A percentile compares a stretch with the other conserved stretches of the same genome.
phyloP scores from a whole-genome alignment of 53 echinoderm and acorn worm genomes.

The Mesocentrotus franciscanus region DNA sequence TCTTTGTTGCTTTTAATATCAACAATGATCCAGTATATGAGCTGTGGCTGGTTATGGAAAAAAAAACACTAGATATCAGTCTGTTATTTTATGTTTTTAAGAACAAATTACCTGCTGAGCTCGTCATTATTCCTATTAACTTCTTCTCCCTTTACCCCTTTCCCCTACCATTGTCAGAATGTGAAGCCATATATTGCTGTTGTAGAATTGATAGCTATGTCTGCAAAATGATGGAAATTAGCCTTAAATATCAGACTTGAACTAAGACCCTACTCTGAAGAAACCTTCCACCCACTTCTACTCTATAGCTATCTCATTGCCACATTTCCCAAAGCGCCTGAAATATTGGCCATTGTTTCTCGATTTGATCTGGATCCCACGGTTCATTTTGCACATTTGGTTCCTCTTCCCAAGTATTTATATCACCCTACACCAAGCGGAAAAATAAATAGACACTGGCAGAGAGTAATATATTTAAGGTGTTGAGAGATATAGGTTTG shows the following conservation, averaged over 20 bases:
- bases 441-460: constrained; percentile 50
- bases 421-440: constrained; percentile 7
- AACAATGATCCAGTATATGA: not conserved
- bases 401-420: constrained; percentile 37
- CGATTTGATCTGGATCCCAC: not conserved
- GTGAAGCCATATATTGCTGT: no score
- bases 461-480: constrained; percentile 19
- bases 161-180: not conserved
- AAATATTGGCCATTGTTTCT: not conserved
- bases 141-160: not conserved
- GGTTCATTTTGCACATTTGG: not conserved
- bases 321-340: not conserved
- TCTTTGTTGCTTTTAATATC: not conserved
- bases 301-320: no score
- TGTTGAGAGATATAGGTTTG: constrained; percentile 31
- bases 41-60: not conserved
- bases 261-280: not conserved
- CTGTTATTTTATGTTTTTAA: no score
- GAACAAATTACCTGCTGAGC: no score
- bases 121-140: no score
- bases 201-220: not conserved
- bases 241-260: not conserved
- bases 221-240: not conserved
- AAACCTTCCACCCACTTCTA: not conserved
- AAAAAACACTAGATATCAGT: not conserved